phyloP scores from a whole-genome alignment of 2,888 invertebrate genomes.

The Torymus auratus region DNA sequence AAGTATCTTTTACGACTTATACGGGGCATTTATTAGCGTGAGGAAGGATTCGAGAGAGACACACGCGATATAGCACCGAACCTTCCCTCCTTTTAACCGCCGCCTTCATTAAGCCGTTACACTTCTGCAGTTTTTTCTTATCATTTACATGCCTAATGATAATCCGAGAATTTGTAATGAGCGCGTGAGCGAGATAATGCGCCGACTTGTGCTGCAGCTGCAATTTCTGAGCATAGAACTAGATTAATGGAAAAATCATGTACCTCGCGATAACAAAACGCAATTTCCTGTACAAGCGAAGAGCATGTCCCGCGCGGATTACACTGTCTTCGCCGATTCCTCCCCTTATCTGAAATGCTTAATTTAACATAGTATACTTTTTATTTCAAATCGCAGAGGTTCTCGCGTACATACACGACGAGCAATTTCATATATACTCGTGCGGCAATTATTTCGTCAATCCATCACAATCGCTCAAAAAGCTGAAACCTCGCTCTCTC shows the following conservation, averaged over 20 bases:
- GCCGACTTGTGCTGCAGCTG: background rate
- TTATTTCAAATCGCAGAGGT: too few relatives aligned
- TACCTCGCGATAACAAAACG: background rate
- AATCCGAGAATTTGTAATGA: slow-evolving; percentile 4
- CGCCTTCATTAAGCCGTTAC: background rate
- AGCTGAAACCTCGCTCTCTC: too few relatives aligned
- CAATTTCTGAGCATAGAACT: background rate
- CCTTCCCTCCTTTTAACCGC: background rate
- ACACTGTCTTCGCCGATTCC: too few relatives aligned
- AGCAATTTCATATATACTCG: background rate
- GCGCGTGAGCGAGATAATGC: background rate
- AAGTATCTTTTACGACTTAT: slow-evolving; percentile 29
- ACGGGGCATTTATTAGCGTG: slow-evolving; percentile 32
- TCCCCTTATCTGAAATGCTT: too few relatives aligned
- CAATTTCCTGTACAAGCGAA: too few relatives aligned
- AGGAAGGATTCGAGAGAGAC: slow-evolving; percentile 28
- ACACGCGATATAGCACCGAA: background rate
- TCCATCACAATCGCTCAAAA: too few relatives aligned
- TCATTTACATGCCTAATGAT: slow-evolving; percentile 16
- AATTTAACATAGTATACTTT: too few relatives aligned
- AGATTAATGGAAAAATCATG: slow-evolving; percentile 15
- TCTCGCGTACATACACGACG: too few relatives aligned
- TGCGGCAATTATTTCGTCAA: too few relatives aligned
- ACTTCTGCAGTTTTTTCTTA: background rate
- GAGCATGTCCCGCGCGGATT: too few relatives aligned